phyloP scores from a whole-genome alignment of 2,113 vertebrate genomes.

The Saccopteryx bilineata region DNA sequence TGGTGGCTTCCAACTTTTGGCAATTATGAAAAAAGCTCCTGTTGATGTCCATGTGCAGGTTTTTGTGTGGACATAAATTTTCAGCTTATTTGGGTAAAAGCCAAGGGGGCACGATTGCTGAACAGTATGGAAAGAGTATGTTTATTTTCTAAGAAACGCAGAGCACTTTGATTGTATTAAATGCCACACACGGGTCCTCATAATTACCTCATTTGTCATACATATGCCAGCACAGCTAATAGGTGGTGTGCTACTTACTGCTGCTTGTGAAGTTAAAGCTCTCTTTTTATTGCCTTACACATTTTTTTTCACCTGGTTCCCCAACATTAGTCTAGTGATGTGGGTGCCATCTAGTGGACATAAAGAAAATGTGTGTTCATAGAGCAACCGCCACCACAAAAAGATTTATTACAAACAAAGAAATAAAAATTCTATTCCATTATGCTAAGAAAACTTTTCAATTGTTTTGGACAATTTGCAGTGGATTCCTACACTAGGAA shows the following conservation, averaged over 20 bases:
- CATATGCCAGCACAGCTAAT: background rate
- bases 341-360: conserved; percentile 28
- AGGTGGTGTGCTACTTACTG: too few species aligned
- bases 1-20: background rate
- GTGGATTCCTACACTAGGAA: background rate
- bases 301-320: background rate
- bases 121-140: background rate
- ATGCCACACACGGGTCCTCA: background rate
- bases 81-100: background rate
- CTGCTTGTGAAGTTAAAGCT: background rate
- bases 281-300: background rate
- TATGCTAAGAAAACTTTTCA: background rate
- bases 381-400: background rate
- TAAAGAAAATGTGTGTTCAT: background rate
- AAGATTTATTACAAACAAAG: background rate
- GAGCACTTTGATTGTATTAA: background rate
- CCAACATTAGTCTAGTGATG: background rate
- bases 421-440: background rate
- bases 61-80: background rate
- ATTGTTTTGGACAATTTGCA: background rate
- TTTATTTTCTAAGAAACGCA: background rate
- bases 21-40: background rate
- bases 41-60: background rate
- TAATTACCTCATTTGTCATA: background rate
- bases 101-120: background rate